Percentiles rank a stretch among this genome's conserved stretches.
phyloP scores from a whole-genome alignment of 2,113 vertebrate species.

The Channa argus region DNA sequence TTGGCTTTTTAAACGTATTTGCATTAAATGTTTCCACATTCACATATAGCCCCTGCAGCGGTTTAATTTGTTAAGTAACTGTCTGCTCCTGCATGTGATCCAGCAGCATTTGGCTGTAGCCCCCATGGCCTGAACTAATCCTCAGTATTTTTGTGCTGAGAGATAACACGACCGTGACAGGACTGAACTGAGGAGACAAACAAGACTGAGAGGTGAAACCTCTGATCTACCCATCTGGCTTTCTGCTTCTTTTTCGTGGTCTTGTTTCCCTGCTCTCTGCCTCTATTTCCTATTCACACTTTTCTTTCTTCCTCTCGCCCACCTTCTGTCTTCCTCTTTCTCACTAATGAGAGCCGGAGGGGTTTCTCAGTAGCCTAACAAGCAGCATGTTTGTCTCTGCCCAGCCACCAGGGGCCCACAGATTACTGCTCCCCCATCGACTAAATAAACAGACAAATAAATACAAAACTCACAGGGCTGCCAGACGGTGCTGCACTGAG shows the following conservation, averaged over 20 bases:
- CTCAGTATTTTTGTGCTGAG: slow-evolving; percentile 55
- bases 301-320: slow-evolving; percentile 12
- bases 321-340: slow-evolving; percentile 40
- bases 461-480: slow-evolving; percentile 33
- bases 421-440: slow-evolving; percentile 58
- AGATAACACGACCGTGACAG: slow-evolving; percentile 60
- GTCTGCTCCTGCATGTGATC: slow-evolving; percentile 46
- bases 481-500: slow-evolving; percentile 21
- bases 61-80: slow-evolving; percentile 55
- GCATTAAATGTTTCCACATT: slow-evolving; percentile 7
- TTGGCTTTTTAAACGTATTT: neutral
- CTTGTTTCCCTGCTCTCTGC: slow-evolving; percentile 1
- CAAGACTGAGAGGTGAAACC: slow-evolving; percentile 39
- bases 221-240: slow-evolving; percentile 53
- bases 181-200: slow-evolving; percentile 54
- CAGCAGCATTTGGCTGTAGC: slow-evolving; percentile 46
- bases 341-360: slow-evolving; percentile 78
- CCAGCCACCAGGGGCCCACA: slow-evolving; percentile 47
- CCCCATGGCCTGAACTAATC: slow-evolving; percentile 56
- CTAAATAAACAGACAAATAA: slow-evolving; percentile 58
- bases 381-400: slow-evolving; percentile 59
- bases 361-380: slow-evolving; percentile 71
- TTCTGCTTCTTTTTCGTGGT: slow-evolving; percentile 15
- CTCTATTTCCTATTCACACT: slow-evolving; percentile 23
- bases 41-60: slow-evolving; percentile 5